phyloP scores from a whole-genome alignment of 2,888 invertebrate genomes.

The Drosophila engyochracea region DNA sequence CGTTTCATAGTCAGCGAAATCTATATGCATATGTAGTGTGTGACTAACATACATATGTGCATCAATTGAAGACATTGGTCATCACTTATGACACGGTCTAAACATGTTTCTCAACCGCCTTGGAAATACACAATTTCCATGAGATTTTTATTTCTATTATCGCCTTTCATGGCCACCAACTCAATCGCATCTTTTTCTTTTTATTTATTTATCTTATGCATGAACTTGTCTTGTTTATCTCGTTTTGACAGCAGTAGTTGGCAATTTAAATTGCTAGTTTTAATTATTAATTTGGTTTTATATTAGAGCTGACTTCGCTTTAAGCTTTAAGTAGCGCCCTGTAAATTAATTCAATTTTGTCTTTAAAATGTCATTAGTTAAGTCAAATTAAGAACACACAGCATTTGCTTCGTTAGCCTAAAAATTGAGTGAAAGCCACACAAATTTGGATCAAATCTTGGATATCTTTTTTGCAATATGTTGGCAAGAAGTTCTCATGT shows the following conservation, averaged over 20 bases:
- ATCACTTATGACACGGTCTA: conserved; percentile 28
- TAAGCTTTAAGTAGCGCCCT: background rate
- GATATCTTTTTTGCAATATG: background rate
- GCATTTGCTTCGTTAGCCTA: conserved; percentile 10
- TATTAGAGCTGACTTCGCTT: background rate
- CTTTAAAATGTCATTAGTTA: conserved; percentile 27
- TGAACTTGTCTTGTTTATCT: conserved; percentile 4
- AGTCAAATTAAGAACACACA: conserved; percentile 7
- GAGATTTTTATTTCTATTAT: conserved; percentile 6
- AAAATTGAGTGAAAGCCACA: conserved; percentile 22
- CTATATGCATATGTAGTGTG: background rate
- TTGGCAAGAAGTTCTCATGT: background rate
- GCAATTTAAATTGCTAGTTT: conserved; percentile 10
- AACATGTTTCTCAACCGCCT: conserved; percentile 31
- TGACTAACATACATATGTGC: background rate
- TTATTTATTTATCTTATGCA: background rate
- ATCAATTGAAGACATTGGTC: conserved; percentile 38
- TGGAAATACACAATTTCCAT: conserved; percentile 46
- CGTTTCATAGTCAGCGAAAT: conserved; percentile 10
- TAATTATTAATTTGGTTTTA: conserved; percentile 11
- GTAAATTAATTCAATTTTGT: conserved; percentile 15
- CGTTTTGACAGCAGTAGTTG: conserved; percentile 3
- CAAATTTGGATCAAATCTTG: background rate
- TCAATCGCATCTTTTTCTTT: conserved; percentile 2
- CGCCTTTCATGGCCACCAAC: conserved; percentile 35